phyloP scores from a whole-genome alignment of 2,797 vertebrate species.

The Poecilia wingei region DNA sequence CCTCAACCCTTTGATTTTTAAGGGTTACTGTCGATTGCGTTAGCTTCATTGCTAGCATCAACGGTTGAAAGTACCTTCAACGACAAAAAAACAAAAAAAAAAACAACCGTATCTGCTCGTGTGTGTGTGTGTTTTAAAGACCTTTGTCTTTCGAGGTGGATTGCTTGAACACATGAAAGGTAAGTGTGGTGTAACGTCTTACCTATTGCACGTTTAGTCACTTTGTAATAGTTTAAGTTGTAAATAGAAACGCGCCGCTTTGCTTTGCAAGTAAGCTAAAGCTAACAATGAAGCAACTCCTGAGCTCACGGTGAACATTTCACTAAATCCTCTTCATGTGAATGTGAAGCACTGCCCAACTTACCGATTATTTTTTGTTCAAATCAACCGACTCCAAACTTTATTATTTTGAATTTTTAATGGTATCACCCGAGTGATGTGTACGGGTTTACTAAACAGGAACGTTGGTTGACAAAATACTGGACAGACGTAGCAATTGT shows the following conservation, averaged over 20 bases:
- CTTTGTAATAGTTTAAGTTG: background rate
- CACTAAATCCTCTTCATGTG: background rate
- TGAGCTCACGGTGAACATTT: background rate
- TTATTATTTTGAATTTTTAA: background rate
- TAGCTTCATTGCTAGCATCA: background rate
- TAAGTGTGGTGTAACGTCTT: background rate
- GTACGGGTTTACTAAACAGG: background rate
- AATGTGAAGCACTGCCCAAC: background rate
- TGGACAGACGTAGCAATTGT: background rate
- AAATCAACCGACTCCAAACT: background rate
- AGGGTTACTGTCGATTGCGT: background rate
- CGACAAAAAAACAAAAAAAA: background rate
- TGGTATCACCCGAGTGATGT: background rate
- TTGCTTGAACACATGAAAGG: background rate
- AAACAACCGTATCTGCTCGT: background rate
- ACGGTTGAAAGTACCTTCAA: background rate
- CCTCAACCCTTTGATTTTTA: too few species aligned
- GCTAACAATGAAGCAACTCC: conserved; percentile 3
- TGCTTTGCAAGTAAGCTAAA: conserved; percentile 2
- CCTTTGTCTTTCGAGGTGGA: background rate
- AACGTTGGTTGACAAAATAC: background rate
- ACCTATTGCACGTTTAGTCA: background rate
- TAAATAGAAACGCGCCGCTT: background rate
- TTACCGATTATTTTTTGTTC: background rate
- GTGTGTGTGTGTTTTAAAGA: background rate